phyloP scores from a whole-genome alignment of 2,888 invertebrate genomes.

The Rhopalosiphum nymphaeae region DNA sequence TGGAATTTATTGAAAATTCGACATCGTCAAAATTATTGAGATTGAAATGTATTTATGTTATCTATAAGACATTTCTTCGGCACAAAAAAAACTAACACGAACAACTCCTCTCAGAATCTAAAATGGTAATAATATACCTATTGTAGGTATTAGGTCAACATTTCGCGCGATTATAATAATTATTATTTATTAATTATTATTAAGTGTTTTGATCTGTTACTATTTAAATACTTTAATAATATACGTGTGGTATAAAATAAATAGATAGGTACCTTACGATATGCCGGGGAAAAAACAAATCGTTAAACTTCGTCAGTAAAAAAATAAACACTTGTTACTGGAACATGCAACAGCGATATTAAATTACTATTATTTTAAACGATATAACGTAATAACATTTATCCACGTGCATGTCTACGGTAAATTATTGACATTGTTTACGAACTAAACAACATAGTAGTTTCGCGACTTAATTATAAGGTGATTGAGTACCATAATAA shows the following conservation, averaged over 20 bases:
- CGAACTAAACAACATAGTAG: neutral
- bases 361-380: conserved; percentile 42
- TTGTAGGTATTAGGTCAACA: no score
- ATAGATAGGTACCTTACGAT: neutral
- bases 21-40: no score
- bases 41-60: no score
- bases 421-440: neutral
- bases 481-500: neutral
- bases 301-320: neutral
- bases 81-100: no score
- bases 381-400: neutral
- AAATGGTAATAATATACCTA: no score
- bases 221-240: neutral
- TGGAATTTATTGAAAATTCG: no score
- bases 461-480: neutral
- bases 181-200: no score
- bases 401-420: conserved; percentile 32
- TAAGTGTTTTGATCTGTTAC: no score
- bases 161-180: no score
- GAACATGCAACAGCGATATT: conserved; percentile 33
- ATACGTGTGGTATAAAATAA: neutral
- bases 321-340: conserved; percentile 49
- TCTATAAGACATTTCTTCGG: no score
- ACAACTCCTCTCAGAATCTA: no score
- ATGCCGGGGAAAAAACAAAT: neutral